Evolutionary conservation across 1,140 invertebrate species (phyloP).

Genomic region (Drosophila aff.): DNA sequence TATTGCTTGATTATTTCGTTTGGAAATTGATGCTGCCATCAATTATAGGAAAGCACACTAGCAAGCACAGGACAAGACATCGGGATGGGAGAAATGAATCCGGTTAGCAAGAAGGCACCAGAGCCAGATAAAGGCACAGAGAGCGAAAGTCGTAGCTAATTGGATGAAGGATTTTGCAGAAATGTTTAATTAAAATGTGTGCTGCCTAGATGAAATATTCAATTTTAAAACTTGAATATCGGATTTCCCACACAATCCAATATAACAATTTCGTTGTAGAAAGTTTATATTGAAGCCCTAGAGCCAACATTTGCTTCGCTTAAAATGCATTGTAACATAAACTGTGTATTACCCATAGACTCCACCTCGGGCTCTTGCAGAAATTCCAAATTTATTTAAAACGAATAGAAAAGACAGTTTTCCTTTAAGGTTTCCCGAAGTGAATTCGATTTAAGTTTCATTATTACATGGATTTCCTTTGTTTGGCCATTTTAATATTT

Average conservation of each 20-base stretch:
- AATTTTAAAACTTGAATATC: neutral
- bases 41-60: constrained; percentile 61
- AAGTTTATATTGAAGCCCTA: neutral
- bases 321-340: neutral
- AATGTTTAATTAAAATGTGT: constrained; percentile 7
- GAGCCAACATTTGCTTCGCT: neutral
- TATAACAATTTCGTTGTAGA: neutral
- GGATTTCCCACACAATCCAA: neutral
- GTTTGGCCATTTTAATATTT: neutral
- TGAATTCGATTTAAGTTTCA: neutral
- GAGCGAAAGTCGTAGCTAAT: constrained; percentile 20
- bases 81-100: constrained; percentile 50
- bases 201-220: neutral
- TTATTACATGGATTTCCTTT: neutral
- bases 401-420: neutral
- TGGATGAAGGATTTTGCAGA: constrained; percentile 3
- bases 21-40: constrained; percentile 78
- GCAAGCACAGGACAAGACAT: constrained; percentile 26
- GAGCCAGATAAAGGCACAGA: constrained; percentile 6
- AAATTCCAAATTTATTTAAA: neutral
- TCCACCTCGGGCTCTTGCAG: neutral
- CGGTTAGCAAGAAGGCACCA: constrained; percentile 43
- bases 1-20: constrained; percentile 79
- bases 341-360: too few species aligned
- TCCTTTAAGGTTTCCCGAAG: neutral